Conservation (phyloP, 2,113 vertebrate species). For the Lanius ludovicianus region DNA sequence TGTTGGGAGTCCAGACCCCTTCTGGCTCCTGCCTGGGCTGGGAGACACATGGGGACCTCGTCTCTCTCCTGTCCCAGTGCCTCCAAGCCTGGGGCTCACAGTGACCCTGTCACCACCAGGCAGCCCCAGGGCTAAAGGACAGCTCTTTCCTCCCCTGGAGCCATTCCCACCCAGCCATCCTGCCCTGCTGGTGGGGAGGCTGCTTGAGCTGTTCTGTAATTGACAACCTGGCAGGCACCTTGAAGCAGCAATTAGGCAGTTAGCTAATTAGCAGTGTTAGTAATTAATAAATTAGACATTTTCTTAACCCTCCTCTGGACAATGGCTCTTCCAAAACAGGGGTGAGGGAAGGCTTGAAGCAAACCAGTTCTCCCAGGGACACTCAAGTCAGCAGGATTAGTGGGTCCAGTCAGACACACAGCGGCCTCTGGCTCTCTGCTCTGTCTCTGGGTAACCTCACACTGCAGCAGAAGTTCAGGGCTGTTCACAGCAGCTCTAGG, state of each 20-base stretch:
- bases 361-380: background rate
- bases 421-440: background rate
- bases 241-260: background rate
- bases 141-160: fast-evolving
- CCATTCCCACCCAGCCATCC: background rate
- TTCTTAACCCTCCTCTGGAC: background rate
- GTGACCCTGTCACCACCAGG: too few species aligned
- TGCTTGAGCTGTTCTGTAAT: background rate
- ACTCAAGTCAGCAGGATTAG: background rate
- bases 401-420: background rate
- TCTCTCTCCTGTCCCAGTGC: background rate
- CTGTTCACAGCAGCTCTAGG: background rate
- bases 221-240: background rate
- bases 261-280: background rate
- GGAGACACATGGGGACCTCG: fast-evolving
- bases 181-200: background rate
- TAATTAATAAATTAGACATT: background rate
- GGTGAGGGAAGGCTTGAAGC: background rate
- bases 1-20: fast-evolving
- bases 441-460: background rate
- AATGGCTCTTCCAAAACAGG: fast-evolving
- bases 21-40: too few species aligned
- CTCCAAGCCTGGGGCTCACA: background rate
- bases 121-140: background rate
- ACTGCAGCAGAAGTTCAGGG: background rate